Percentiles rank a stretch among this genome's conserved stretches.
phyloP scores from a whole-genome alignment of 1,140 invertebrate genomes.

The Thaumatotibia leucotreta region DNA sequence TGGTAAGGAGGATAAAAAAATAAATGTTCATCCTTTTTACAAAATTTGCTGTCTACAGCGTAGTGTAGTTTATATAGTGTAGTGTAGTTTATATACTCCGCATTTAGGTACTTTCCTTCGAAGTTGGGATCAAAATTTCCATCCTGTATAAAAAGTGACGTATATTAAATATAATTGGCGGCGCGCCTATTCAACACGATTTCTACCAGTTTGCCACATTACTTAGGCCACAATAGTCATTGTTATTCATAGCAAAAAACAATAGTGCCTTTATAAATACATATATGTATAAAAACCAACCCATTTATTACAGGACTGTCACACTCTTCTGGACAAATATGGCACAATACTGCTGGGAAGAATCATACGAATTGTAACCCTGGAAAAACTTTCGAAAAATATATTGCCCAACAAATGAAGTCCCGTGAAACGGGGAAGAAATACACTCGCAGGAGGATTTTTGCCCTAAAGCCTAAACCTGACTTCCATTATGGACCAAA shows the following conservation, averaged over 20 bases:
- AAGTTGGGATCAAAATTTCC: background rate
- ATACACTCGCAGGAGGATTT: too few relatives aligned
- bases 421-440: background rate
- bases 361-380: background rate
- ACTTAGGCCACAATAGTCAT: background rate
- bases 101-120: too few relatives aligned
- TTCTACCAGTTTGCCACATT: background rate
- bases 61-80: too few relatives aligned
- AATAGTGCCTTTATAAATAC: background rate
- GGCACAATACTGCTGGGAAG: background rate
- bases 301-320: background rate
- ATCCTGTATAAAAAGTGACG: background rate
- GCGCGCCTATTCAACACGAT: too few relatives aligned
- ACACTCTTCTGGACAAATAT: background rate
- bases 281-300: background rate
- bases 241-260: background rate
- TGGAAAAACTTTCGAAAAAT: background rate
- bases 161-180: background rate
- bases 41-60: too few relatives aligned
- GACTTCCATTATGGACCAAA: too few relatives aligned
- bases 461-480: too few relatives aligned
- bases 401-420: background rate
- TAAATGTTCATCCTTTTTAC: too few relatives aligned
- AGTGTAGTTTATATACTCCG: too few relatives aligned
- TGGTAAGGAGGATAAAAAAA: background rate